phyloP scores from a whole-genome alignment of 2,888 invertebrate genomes.

The Sepiola atlantica region DNA sequence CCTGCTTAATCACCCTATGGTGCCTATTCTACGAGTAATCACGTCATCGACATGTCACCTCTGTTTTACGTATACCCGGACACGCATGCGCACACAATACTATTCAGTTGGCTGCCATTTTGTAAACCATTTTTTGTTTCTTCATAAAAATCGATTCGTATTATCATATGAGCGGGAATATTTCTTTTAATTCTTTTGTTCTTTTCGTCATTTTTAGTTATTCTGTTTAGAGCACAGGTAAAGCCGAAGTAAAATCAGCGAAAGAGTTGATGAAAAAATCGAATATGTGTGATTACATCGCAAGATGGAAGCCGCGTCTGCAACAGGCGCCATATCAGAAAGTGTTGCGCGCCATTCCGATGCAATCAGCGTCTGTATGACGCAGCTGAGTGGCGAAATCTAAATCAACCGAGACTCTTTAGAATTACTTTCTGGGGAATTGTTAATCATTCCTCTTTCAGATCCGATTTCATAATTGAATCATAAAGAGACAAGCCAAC shows the following conservation, averaged over 20 bases:
- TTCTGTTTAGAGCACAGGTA: no score
- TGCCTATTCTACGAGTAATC: not conserved
- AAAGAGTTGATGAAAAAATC: not conserved
- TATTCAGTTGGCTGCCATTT: not conserved
- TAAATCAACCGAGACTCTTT: not conserved
- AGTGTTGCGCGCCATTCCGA: not conserved
- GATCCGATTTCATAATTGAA: not conserved
- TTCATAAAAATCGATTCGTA: not conserved
- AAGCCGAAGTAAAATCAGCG: not conserved
- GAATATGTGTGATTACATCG: not conserved
- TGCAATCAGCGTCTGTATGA: not conserved
- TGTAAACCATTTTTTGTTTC: not conserved
- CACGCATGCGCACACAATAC: not conserved
- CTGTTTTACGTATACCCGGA: no score
- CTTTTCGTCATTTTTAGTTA: no score
- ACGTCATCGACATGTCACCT: not conserved
- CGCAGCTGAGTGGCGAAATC: not conserved
- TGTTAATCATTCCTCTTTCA: not conserved
- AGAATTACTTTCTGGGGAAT: not conserved
- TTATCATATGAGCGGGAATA: not conserved
- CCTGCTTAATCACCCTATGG: not conserved
- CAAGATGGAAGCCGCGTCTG: not conserved
- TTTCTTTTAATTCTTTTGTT: not conserved
- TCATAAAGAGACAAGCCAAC: not conserved
- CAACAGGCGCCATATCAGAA: not conserved